These are phyloP conservation scores for Acanthis flammea DNA, from an alignment of 2,797 vertebrate species.

Conservation along the genomic window DNA sequence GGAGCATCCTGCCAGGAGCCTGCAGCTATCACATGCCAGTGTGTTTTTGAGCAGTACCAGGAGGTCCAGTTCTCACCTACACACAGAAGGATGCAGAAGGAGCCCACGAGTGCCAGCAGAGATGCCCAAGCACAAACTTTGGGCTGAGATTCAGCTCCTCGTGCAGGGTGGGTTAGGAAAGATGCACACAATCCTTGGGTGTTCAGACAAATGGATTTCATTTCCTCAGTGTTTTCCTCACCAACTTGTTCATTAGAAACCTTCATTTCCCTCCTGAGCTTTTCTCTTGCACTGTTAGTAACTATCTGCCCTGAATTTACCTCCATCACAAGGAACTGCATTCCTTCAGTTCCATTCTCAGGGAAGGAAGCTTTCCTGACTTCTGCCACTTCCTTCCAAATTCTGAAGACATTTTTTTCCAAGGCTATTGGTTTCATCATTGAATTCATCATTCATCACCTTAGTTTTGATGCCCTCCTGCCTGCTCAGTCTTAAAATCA, in stretches of 20 bases:
- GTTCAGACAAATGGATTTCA: not conserved
- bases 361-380: not conserved
- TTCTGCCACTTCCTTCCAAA: not conserved
- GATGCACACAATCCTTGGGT: not conserved
- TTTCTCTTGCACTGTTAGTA: not conserved
- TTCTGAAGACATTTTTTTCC: conserved; percentile 1
- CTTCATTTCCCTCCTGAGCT: not conserved
- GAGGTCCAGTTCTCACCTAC: not conserved
- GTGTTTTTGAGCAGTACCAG: not conserved
- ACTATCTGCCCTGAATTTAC: not conserved
- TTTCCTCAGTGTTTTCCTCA: not conserved
- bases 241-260: not conserved
- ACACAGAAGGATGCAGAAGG: not conserved
- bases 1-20: conserved; percentile 21
- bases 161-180: not conserved
- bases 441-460: not conserved
- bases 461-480: not conserved
- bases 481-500: not conserved
- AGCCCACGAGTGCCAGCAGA: not conserved
- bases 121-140: not conserved
- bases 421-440: not conserved
- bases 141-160: not conserved
- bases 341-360: not conserved
- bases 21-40: conserved; percentile 2
- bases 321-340: not conserved